Evolutionary conservation across 92 coral and sea anemone species (phyloP).

Genomic region (Phymanthus crucifer): DNA sequence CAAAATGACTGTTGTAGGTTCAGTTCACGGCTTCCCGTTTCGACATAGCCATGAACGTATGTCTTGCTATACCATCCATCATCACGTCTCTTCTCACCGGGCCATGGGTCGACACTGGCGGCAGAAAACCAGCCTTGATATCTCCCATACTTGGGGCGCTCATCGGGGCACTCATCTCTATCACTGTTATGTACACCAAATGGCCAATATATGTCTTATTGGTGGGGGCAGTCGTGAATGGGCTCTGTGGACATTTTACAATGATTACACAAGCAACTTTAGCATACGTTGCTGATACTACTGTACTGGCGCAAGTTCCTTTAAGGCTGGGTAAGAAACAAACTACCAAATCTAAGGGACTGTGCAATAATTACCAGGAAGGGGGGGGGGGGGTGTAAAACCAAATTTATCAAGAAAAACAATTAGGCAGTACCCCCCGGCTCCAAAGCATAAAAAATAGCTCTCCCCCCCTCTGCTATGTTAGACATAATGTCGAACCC

Average conservation of each 20-base stretch:
- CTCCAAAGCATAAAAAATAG: too few relatives aligned
- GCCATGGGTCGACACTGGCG: constrained; percentile 76
- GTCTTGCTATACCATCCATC: constrained; percentile 62
- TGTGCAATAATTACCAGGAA: too few relatives aligned
- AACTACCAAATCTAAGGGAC: too few relatives aligned
- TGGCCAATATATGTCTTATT: constrained; percentile 67
- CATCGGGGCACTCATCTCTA: constrained; percentile 46
- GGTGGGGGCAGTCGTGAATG: constrained; percentile 67
- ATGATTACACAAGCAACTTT: constrained; percentile 61
- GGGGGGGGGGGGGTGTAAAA: too few relatives aligned
- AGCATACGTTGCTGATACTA: constrained; percentile 72
- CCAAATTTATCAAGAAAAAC: too few relatives aligned
- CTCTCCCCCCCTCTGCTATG: too few relatives aligned
- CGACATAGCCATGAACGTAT: constrained; percentile 60
- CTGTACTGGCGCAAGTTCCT: constrained; percentile 49
- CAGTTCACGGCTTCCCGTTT: constrained; percentile 56
- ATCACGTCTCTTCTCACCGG: constrained; percentile 64
- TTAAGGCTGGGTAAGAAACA: constrained; percentile 66
- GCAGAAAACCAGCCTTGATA: constrained; percentile 59
- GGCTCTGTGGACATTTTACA: constrained; percentile 68
- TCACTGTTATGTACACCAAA: constrained; percentile 65
- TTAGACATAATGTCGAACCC: too few relatives aligned
- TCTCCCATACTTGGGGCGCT: constrained; percentile 62
- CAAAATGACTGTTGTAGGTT: constrained; percentile 41
- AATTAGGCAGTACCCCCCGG: too few relatives aligned